A percentile compares a stretch with the other conserved stretches of the same genome.
Conservation (phyloP, 2,888 invertebrate species). For the Sussaba pulchella region DNA sequence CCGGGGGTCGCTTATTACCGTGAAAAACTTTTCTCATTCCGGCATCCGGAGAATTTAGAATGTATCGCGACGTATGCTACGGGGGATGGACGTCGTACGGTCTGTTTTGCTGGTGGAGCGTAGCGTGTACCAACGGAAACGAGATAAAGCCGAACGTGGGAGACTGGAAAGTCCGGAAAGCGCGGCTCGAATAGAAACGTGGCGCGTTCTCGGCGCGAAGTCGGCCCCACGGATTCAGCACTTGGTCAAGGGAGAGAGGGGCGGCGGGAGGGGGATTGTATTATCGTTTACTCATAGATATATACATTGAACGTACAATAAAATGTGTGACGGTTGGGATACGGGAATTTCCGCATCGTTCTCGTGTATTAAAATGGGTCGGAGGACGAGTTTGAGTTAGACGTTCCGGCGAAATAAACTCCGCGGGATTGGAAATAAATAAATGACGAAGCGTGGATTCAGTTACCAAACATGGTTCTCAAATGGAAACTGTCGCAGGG, state of each 20-base stretch:
- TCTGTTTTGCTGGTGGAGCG: slow-evolving; percentile 49
- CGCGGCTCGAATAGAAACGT: slow-evolving; percentile 24
- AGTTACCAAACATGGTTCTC: slow-evolving; percentile 47
- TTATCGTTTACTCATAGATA: not conserved
- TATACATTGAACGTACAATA: not conserved
- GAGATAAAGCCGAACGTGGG: slow-evolving; percentile 40
- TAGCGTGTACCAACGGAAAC: slow-evolving; percentile 21
- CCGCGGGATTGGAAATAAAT: slow-evolving; percentile 57
- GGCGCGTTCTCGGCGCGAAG: slow-evolving; percentile 10
- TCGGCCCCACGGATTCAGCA: no score
- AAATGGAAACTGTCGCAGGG: slow-evolving; percentile 13
- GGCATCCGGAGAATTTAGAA: slow-evolving; percentile 70
- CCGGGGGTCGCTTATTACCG: slow-evolving; percentile 76
- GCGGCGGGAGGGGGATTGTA: slow-evolving; percentile 3
- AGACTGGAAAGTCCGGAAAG: slow-evolving; percentile 37
- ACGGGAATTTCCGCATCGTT: slow-evolving; percentile 41
- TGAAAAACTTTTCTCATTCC: slow-evolving; percentile 81
- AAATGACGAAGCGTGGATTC: slow-evolving; percentile 59
- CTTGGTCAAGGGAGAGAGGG: not conserved
- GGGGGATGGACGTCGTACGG: slow-evolving; percentile 45
- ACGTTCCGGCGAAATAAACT: slow-evolving; percentile 46
- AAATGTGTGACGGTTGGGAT: not conserved
- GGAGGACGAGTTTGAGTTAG: slow-evolving; percentile 14
- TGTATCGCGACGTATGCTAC: slow-evolving; percentile 68
- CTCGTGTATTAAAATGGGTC: slow-evolving; percentile 30